Percentiles rank a stretch among this genome's conserved stretches.
These are phyloP conservation scores for Embiotoca jacksoni DNA, from an alignment of 2,113 vertebrate genomes.

Conservation along the genomic window DNA sequence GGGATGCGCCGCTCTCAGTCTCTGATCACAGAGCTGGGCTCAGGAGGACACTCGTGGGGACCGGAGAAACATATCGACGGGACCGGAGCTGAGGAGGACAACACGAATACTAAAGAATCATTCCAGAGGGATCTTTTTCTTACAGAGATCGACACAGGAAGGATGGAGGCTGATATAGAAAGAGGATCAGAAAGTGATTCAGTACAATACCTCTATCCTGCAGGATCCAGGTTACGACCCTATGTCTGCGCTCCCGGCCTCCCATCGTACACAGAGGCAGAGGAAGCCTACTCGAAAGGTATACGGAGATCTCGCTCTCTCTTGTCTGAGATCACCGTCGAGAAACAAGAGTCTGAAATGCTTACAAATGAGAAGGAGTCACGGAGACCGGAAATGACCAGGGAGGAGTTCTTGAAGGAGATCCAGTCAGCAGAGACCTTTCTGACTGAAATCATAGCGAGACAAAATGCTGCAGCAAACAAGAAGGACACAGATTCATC, in stretches of 20 bases:
- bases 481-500: conserved; percentile 68
- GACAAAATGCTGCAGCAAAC: conserved; percentile 72
- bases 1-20: conserved; percentile 84
- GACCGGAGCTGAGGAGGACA: conserved; percentile 38
- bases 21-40: conserved; percentile 81
- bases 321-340: conserved; percentile 75
- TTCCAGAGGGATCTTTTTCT: conserved; percentile 84
- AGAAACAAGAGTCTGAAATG: conserved; percentile 56
- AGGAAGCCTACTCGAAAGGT: conserved; percentile 78
- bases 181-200: conserved; percentile 71
- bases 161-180: conserved; percentile 66
- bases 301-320: conserved; percentile 81
- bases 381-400: conserved; percentile 77
- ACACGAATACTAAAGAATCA: conserved; percentile 62
- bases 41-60: conserved; percentile 68
- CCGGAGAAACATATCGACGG: conserved; percentile 58
- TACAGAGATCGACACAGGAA: conserved; percentile 83
- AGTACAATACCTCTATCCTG: conserved; percentile 79
- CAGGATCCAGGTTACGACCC: conserved; percentile 76
- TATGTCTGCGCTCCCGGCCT: conserved; percentile 70
- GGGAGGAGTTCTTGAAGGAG: conserved; percentile 84
- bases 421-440: conserved; percentile 87
- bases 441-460: conserved; percentile 86
- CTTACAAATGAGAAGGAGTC: conserved; percentile 54
- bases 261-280: conserved; percentile 75